phyloP scores from a whole-genome alignment of 2,797 vertebrate species.

The Coilia nasus region DNA sequence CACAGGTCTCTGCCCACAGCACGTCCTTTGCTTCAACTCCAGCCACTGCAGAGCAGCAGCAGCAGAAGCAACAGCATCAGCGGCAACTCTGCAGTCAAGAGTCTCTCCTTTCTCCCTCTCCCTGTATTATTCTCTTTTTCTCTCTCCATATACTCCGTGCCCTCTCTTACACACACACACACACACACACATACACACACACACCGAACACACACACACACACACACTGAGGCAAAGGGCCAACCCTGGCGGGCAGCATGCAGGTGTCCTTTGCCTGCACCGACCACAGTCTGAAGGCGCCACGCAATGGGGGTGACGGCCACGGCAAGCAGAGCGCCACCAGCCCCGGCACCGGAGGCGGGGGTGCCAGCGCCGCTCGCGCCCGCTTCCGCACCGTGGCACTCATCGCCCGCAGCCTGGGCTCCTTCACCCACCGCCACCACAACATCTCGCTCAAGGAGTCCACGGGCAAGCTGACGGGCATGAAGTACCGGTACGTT shows the following conservation, averaged over 20 bases:
- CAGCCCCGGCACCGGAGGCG: constrained; percentile 80
- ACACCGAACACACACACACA: not conserved
- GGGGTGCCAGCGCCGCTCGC: constrained; percentile 77
- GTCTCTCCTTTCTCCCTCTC: not conserved
- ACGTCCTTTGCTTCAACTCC: not conserved
- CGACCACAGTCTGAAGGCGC: constrained; percentile 93
- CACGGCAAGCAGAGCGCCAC: constrained; percentile 91
- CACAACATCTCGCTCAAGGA: constrained; percentile 98
- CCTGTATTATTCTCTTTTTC: constrained; percentile 19
- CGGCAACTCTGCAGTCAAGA: constrained; percentile 7
- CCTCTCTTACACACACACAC: not conserved
- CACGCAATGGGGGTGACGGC: constrained; percentile 87
- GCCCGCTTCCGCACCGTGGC: constrained; percentile 96
- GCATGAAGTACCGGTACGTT: constrained; percentile 93
- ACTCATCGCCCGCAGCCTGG: constrained; percentile 94
- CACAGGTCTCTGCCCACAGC: constrained; percentile 12
- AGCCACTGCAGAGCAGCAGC: constrained; percentile 14
- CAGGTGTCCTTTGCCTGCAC: constrained; percentile 98
- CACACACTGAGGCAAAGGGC: constrained; percentile 2
- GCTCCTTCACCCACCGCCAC: constrained; percentile 93
- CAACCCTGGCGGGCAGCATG: constrained; percentile 78
- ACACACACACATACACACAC: not conserved
- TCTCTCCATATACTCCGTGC: not conserved
- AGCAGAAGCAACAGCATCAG: not conserved
- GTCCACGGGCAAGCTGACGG: constrained; percentile 96